phyloP scores from a whole-genome alignment of 1,140 invertebrate genomes.

The Mizuhopecten yessoensis region DNA sequence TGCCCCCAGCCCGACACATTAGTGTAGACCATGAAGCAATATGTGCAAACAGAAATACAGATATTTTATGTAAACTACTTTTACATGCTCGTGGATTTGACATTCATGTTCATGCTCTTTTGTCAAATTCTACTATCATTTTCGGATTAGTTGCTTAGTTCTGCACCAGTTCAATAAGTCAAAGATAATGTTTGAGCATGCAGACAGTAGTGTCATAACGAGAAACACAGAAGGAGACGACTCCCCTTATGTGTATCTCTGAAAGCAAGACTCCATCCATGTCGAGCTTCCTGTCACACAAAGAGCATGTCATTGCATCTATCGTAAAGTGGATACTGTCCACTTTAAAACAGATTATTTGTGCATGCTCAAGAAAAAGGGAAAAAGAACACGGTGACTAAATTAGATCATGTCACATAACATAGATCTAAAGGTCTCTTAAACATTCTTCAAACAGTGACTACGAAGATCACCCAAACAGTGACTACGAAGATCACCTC shows the following conservation, averaged over 20 bases:
- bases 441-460: background rate
- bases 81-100: background rate
- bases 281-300: background rate
- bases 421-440: background rate
- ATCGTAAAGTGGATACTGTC: background rate
- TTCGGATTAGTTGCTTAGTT: no score
- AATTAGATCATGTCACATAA: background rate
- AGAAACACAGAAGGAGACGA: background rate
- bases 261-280: constrained; percentile 25
- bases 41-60: background rate
- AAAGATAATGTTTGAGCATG: no score
- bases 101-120: no score
- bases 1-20: background rate
- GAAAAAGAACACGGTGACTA: background rate
- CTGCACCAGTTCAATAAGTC: no score
- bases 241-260: background rate
- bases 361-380: background rate
- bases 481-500: background rate
- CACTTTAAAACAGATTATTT: background rate
- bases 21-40: background rate
- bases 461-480: no score
- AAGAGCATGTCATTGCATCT: background rate
- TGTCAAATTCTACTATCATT: no score
- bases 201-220: background rate
- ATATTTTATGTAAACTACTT: background rate